Base-by-base conservation (phyloP, 2,888 invertebrate genomes). In the Cybosia mesomella region DNA sequence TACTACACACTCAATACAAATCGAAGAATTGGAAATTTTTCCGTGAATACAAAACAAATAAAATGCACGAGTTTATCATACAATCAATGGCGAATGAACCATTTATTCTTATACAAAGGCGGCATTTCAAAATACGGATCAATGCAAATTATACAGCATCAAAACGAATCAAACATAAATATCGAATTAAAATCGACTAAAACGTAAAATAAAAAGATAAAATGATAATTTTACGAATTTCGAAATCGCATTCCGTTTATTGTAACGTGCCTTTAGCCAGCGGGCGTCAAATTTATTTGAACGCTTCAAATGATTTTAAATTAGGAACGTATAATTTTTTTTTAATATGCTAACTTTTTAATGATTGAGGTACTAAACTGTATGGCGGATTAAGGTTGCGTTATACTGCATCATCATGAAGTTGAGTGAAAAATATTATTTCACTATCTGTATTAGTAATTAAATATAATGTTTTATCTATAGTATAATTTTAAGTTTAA, bases 241-340 rank as follows among this genome's bases (percentile, higher is more conserved):
- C 66, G 75, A 82, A 85, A 85, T 86, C 81, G 83, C 85, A 81
- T 85, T 86, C 85, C 86, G 83, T 87, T 89, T 89, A 89, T 84
- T 82, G 82, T 84, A 85, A 81, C 71, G 71, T 76, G 70, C 75
- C 58, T 79, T 82, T 81, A 76, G 81, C 81, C 82, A 80, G 82
- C 82, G 80, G 81, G 80, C 73, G 78, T 80, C 73, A 83, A 81
- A 84, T 83, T 85, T 83, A 83, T 85, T 85, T 82, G 80, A 81
- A 81, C 79, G 80, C 80, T 85, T 74, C 84, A 89, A 89, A 84
- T 83, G 85, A 85, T 88, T 90, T 87, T 83, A 80, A 87, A 87
- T 88, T 89, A 87, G 80, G 85, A 85, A 90, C 89, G 85, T 88
- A 90, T 90, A 85, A 85, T 89, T 89, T 89, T 67, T 39, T 49